Evolutionary conservation across 1,140 invertebrate species (phyloP), one percentile per base, ranked within the genome.

Genomic region (Spodoptera frugiperda): DNA sequence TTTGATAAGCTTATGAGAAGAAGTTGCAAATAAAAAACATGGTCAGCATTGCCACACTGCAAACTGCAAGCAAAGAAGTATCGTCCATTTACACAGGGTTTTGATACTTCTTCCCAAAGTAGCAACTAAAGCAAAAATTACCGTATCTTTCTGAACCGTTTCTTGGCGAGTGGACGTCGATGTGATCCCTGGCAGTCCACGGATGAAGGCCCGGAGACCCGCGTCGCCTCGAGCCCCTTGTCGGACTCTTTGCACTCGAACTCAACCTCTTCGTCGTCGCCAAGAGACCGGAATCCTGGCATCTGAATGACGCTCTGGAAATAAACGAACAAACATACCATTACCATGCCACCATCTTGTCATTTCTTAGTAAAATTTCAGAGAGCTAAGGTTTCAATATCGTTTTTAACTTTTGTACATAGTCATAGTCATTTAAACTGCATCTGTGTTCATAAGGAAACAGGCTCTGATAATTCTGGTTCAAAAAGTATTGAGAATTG

Each of bases 221-320:
- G 94, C 1, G 97, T 98, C 9, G 98, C 97, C 92, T 98, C 98
- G 75, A 98, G 88, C 0, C 98, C 98, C 84, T 98, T 97, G 76
- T 96, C 97, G 0, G 97, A 98, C 65, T 95, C 94, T 89, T 97
- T 96, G 89, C 96, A 97, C 84, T 98, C 97, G 90, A 98, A 98
- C 87, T 98, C 97, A 6, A 98, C 97, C 82, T 96, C 95, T 91
- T 98, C 98, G 19, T 97, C 97, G 83, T 98, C 98, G 2, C 96
- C 97, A 77, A 98, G 93, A 70, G 97, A 98, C 55, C 98, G 96
- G 89, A 98, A 98, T 1, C 98, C 98, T 54, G 95, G 93, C 97
- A 98, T 98, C 92, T 98, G 96, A 81, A 98, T 98, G 14, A 98
- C 97, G 82, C 97, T 98, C 98, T 98, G 95, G 77, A 94, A 93